Conservation (phyloP, 2,888 invertebrate species). For the Macrosiphum euphorbiae region DNA sequence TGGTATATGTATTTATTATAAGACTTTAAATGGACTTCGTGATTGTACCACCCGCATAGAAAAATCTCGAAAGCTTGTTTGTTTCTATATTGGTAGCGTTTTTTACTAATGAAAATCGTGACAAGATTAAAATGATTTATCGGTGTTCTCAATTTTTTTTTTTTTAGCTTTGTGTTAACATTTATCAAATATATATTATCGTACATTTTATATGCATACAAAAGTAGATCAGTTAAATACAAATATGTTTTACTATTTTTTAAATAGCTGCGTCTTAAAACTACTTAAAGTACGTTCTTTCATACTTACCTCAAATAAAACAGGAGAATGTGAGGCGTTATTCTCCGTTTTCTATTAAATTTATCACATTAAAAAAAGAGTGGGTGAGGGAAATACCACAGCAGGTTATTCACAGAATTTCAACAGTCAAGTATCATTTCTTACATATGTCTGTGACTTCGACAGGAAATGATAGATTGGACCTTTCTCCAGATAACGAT, state of each 20-base stretch:
- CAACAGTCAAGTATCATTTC: background rate
- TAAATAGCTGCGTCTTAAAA: background rate
- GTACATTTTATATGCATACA: background rate
- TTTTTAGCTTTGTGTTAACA: background rate
- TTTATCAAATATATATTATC: background rate
- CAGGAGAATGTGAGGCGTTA: background rate
- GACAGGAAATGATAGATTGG: background rate
- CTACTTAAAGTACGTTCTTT: background rate
- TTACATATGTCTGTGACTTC: background rate
- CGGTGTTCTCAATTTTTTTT: constrained; percentile 16
- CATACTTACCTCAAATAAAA: background rate
- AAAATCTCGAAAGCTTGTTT: constrained; percentile 50
- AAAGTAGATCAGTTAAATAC: background rate
- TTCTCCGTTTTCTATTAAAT: background rate
- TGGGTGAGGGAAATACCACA: background rate
- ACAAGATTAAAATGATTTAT: constrained; percentile 56
- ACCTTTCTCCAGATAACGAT: constrained; percentile 32
- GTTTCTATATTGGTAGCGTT: constrained; percentile 23
- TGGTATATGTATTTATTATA: background rate
- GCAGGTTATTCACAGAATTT: background rate
- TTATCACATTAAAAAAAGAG: background rate
- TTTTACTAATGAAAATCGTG: constrained; percentile 52
- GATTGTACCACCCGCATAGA: constrained; percentile 43
- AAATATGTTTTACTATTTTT: background rate
- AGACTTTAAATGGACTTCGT: constrained; percentile 37